Evolutionary conservation across 1,140 invertebrate species (phyloP), one percentile per base, ranked within the genome.

Genomic region (Drosophila willistoni): DNA sequence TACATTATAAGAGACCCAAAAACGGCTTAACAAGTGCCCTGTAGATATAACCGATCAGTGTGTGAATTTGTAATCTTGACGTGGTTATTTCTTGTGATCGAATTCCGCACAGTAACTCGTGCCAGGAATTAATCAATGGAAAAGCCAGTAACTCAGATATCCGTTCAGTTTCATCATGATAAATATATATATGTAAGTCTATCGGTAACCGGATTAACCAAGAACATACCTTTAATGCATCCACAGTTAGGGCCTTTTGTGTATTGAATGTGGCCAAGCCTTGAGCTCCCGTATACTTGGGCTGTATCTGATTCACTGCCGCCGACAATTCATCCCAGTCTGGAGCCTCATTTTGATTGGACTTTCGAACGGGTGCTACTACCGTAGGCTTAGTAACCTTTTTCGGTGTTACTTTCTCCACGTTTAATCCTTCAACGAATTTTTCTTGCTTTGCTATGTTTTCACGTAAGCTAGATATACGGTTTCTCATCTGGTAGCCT

Each of bases 211-310:
- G 19, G 7, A 1, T 39, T 1, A 22, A 29, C 5, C 6, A 29
- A 1, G 6, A 29, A 68, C 64, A 2, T n/a, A 91, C 90, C 84
- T 91, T 91, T 0, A 91, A 62, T 2, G 90, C 79, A 29, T 91
- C 90, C 19, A 91, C 41, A 1, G 90, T 91, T 1, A 91, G 55
- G 1, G 84, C 79, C 39, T 84, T 91, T 54, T 91, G 85, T 12
- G 73, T 79, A 41, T 90, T 91, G 44, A 91, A 91, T 14, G 90
- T 90, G 36, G 90, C 90, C 79, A 91, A 34, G 13, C 90, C 90
- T 41, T 75, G 64, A n/a, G 83, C 73, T 2, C 90, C 90, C 0
- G 77, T 91, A 10, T 90, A 71, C 2, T 64, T 82, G 6, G 90
- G 90, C 25, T 91, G 29, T 4, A 91, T 86, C 42, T 84, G 64